phyloP scores from a whole-genome alignment of 2,888 invertebrate species.

The Ellobium chinense region DNA sequence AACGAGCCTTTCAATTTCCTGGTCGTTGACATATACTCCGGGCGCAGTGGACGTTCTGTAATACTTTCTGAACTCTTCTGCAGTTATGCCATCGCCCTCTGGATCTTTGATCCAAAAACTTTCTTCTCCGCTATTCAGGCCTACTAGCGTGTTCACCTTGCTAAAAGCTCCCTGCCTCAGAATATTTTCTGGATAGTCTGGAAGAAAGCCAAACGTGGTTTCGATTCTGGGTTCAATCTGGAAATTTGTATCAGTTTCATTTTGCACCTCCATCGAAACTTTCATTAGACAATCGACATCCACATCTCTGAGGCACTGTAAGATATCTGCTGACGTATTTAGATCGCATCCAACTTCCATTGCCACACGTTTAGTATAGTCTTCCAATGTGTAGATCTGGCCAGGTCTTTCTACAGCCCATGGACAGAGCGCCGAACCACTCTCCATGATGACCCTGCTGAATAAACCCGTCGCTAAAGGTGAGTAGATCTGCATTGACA shows the following conservation, averaged over 20 bases:
- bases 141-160: constrained; percentile 16
- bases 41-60: not conserved
- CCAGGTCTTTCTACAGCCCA: constrained; percentile 13
- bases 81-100: constrained; percentile 8
- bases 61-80: not conserved
- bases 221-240: not conserved
- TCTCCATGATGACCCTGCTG: not conserved
- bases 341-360: not conserved
- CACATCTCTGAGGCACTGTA: not conserved
- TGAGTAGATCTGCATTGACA: not conserved
- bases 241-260: no score
- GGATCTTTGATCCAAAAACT: not conserved
- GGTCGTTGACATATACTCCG: not conserved
- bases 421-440: not conserved
- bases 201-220: constrained; percentile 36
- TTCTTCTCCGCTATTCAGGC: not conserved
- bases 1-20: not conserved
- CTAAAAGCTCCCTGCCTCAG: not conserved
- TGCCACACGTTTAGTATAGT: not conserved
- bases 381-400: not conserved
- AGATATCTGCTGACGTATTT: not conserved
- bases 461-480: not conserved
- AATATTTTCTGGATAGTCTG: constrained; percentile 12
- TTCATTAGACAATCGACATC: not conserved
- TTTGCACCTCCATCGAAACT: not conserved